These are phyloP conservation scores for Riptortus pedestris DNA, from an alignment of 1,140 invertebrate genomes.

Conservation along the genomic window DNA sequence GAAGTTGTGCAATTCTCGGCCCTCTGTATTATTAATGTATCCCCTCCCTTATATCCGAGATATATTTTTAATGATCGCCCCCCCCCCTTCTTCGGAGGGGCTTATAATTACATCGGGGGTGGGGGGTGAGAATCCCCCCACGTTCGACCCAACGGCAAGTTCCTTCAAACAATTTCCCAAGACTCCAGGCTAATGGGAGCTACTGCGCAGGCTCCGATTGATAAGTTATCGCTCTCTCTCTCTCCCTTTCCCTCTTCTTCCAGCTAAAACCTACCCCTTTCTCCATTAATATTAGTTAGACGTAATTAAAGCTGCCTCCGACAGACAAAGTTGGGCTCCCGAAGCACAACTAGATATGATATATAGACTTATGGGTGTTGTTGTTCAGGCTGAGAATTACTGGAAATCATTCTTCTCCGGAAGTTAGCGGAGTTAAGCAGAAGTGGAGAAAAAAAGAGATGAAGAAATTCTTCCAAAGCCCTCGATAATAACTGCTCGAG, in stretches of 20 bases:
- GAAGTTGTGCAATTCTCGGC: slow-evolving; percentile 8
- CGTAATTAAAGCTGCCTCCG: background rate
- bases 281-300: slow-evolving; percentile 9
- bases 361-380: too few species aligned
- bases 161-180: background rate
- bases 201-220: background rate
- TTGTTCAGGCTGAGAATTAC: too few species aligned
- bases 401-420: too few species aligned
- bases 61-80: slow-evolving; percentile 8
- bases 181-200: background rate
- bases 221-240: slow-evolving; percentile 4
- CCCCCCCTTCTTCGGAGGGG: too few species aligned
- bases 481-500: too few species aligned
- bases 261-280: too few species aligned
- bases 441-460: too few species aligned
- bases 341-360: too few species aligned
- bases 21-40: slow-evolving; percentile 11
- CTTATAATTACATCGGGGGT: slow-evolving; percentile 9
- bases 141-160: too few species aligned
- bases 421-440: too few species aligned
- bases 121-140: too few species aligned
- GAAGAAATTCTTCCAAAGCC: too few species aligned
- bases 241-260: background rate
- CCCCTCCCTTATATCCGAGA: background rate
- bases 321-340: background rate